Percentiles rank a stretch among this genome's conserved stretches.
Conservation (phyloP, 2,797 vertebrate genomes). For the Allobates femoralis region DNA sequence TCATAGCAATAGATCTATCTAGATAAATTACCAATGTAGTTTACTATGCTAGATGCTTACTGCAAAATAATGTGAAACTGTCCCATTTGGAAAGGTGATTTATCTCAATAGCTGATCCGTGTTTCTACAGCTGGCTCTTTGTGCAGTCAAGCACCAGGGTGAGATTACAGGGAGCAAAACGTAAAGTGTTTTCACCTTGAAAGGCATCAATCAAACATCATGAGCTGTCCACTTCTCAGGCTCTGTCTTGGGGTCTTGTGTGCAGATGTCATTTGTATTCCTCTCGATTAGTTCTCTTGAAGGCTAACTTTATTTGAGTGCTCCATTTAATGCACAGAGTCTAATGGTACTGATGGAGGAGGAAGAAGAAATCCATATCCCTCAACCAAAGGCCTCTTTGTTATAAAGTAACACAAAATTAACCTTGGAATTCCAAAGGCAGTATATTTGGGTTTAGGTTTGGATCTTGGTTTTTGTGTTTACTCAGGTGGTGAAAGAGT, state of each 20-base stretch:
- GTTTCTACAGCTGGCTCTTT: slow-evolving; percentile 46
- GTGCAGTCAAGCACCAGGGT: slow-evolving; percentile 41
- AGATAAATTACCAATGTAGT: slow-evolving; percentile 20
- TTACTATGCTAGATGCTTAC: slow-evolving; percentile 25
- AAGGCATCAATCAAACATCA: slow-evolving; percentile 50
- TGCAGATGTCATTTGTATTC: slow-evolving; percentile 26
- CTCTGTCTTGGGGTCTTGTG: background rate
- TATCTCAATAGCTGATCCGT: slow-evolving; percentile 48
- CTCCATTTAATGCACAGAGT: slow-evolving; percentile 19
- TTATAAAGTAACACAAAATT: slow-evolving; percentile 21
- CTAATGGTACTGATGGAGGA: slow-evolving; percentile 5
- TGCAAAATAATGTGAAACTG: slow-evolving; percentile 42
- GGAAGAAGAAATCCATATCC: slow-evolving; percentile 6
- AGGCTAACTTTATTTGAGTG: slow-evolving; percentile 15
- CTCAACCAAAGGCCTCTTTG: slow-evolving; percentile 26
- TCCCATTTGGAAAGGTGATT: slow-evolving; percentile 16
- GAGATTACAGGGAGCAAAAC: slow-evolving; percentile 43
- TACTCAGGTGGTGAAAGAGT: slow-evolving; percentile 53
- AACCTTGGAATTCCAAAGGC: slow-evolving; percentile 32
- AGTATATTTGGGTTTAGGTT: background rate
- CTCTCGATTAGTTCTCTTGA: background rate
- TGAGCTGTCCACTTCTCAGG: background rate
- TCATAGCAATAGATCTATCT: background rate
- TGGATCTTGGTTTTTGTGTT: slow-evolving; percentile 39
- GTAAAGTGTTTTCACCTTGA: slow-evolving; percentile 46